phyloP scores from a whole-genome alignment of 2,797 vertebrate species.

The Galago senegalensis region DNA sequence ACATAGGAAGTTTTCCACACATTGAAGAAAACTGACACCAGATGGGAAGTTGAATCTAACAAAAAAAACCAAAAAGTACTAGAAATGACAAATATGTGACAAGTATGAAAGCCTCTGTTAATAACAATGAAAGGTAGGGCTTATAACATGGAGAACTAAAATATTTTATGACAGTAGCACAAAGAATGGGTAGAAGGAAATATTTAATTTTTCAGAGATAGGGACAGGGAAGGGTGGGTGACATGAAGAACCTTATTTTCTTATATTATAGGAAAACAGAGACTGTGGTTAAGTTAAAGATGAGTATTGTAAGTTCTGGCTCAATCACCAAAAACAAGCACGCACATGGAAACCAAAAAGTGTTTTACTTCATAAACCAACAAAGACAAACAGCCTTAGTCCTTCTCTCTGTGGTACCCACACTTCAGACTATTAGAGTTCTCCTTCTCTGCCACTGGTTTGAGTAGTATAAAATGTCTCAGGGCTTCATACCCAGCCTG shows the following conservation, averaged over 20 bases:
- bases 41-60: background rate
- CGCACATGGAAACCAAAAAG: background rate
- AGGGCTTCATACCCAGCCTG: background rate
- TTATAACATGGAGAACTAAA: constrained; percentile 10
- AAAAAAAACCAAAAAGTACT: background rate
- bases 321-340: background rate
- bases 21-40: constrained; percentile 6
- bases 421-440: background rate
- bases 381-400: background rate
- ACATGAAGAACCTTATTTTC: background rate
- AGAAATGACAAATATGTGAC: background rate
- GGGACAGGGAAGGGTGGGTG: no score
- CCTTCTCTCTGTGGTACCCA: background rate
- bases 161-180: background rate
- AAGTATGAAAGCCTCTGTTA: background rate
- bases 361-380: background rate
- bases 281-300: background rate
- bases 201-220: background rate
- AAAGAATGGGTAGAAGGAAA: background rate
- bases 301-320: background rate
- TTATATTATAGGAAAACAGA: constrained; percentile 35
- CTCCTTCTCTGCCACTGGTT: background rate
- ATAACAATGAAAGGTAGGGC: constrained; percentile 9
- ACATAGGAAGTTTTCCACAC: background rate
- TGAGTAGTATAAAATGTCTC: background rate